phyloP scores from a whole-genome alignment of 2,797 vertebrate genomes.

The Rhadinocentrus ornatus region DNA sequence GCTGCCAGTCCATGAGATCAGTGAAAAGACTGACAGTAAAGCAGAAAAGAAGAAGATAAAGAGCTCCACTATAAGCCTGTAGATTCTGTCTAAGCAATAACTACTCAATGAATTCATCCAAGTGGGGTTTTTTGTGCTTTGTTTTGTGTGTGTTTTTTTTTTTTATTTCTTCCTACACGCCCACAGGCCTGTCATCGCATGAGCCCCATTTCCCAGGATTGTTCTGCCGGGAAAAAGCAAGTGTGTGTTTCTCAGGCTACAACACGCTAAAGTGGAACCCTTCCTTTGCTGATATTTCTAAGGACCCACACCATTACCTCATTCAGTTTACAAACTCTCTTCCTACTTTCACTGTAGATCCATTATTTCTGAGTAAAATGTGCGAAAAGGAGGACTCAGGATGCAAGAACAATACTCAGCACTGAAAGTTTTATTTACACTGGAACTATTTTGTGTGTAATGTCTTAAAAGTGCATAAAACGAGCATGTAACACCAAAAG shows the following conservation, averaged over 20 bases:
- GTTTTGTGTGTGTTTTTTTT: neutral
- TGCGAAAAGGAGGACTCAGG: neutral
- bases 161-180: slow-evolving; percentile 24
- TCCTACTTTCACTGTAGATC: slow-evolving; percentile 30
- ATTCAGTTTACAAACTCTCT: slow-evolving; percentile 38
- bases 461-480: neutral
- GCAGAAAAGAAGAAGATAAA: slow-evolving; percentile 5
- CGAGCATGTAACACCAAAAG: neutral
- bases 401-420: slow-evolving; percentile 25
- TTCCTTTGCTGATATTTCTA: slow-evolving; percentile 44
- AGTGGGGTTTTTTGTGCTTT: neutral
- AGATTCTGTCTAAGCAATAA: slow-evolving; percentile 23
- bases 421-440: slow-evolving; percentile 32
- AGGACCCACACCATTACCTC: slow-evolving; percentile 54
- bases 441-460: neutral
- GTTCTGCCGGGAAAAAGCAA: slow-evolving; percentile 67
- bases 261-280: slow-evolving; percentile 30
- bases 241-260: slow-evolving; percentile 63
- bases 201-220: slow-evolving; percentile 79
- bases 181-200: slow-evolving; percentile 38
- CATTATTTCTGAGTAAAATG: slow-evolving; percentile 28
- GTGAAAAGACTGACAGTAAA: slow-evolving; percentile 9
- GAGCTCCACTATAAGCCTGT: neutral
- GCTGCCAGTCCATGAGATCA: slow-evolving; percentile 20
- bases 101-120: slow-evolving; percentile 28